Conservation (phyloP, 2,888 invertebrate species). For the Gari tellinella region DNA sequence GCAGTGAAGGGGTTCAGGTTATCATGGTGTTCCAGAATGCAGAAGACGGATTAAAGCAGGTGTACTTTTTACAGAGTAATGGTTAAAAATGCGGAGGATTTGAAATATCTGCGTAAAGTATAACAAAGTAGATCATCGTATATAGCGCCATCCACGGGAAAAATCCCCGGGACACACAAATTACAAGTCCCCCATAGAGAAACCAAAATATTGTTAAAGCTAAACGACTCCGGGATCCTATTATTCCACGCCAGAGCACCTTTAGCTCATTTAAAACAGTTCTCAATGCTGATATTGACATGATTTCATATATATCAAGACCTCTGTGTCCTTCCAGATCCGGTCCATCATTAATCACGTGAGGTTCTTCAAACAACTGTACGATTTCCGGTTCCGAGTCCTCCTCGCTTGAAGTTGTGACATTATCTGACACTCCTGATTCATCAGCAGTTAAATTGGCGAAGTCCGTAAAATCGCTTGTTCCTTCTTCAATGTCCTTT, state of each 20-base stretch:
- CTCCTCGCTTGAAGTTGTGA: constrained; percentile 35
- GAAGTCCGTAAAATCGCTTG: background rate
- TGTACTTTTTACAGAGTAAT: too few species aligned
- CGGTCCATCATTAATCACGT: constrained; percentile 5
- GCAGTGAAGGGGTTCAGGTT: too few species aligned
- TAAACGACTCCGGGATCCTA: constrained; percentile 38
- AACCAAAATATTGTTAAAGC: constrained; percentile 54
- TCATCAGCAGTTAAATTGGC: constrained; percentile 10
- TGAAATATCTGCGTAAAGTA: constrained; percentile 52
- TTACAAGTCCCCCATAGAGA: constrained; percentile 35
- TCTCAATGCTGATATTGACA: constrained; percentile 29
- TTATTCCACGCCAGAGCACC: constrained; percentile 35
- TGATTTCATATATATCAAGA: background rate
- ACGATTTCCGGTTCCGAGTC: constrained; percentile 40
- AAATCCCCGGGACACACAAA: constrained; percentile 44
- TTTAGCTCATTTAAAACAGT: constrained; percentile 30
- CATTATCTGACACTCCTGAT: constrained; percentile 9
- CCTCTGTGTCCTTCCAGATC: background rate
- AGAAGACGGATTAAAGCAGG: too few species aligned
- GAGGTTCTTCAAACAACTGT: constrained; percentile 28
- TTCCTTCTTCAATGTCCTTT: background rate
- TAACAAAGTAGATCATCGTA: constrained; percentile 51
- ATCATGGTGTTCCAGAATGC: too few species aligned
- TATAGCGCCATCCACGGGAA: constrained; percentile 56
- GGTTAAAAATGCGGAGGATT: too few species aligned